Base-by-base conservation (phyloP, 2,888 invertebrate species). In the Blera fallax region DNA sequence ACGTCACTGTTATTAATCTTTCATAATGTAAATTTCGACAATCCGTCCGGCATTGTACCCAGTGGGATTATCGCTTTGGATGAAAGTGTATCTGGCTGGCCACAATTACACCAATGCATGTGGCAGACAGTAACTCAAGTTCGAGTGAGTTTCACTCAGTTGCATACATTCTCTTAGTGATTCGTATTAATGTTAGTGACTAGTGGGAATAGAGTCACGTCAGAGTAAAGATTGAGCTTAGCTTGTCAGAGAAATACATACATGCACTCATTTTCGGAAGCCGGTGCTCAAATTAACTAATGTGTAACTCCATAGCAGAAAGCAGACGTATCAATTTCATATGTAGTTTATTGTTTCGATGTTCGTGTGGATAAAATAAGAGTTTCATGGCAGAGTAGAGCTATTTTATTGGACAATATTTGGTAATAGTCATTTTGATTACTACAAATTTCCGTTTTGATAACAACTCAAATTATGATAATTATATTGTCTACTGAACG, bases 91-190 rank as follows among this genome's bases (percentile, higher is more conserved):
- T 56, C 27, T 37, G 29, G 27, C 27, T 37, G 29, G 27, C 10
- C 16, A 24, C 34, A 72, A 50, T 52, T 43, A 18, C 18, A 69
- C 50, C 11, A 52, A 27, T 69, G 37, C 18, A 40, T 58, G 24
- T 52, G 37, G 1, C 34, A 52, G 1, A 37, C 40, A 45, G 14
- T 18, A 24, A 45, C 64, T 65, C 43, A 16, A 21, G 3, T 16
- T 37, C n/a, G 3, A 65, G 58, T 48, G 58, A 48, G 65, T 76
- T 76, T 67, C 45, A 76, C 76, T 76, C 76, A 76, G n/a, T 18
- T 65, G 27, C 4, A 58, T 18, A 45, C 45, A 34, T 16, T 34
- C 10, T 11, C 45, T 29, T 43, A 11, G 16, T 37, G 8, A 24
- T 14, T 43, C n/a, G 18, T 6, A 7, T 52, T 37, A 37, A 24